Conservation (phyloP, 2,888 invertebrate species). For the Drosophila barbarae region DNA sequence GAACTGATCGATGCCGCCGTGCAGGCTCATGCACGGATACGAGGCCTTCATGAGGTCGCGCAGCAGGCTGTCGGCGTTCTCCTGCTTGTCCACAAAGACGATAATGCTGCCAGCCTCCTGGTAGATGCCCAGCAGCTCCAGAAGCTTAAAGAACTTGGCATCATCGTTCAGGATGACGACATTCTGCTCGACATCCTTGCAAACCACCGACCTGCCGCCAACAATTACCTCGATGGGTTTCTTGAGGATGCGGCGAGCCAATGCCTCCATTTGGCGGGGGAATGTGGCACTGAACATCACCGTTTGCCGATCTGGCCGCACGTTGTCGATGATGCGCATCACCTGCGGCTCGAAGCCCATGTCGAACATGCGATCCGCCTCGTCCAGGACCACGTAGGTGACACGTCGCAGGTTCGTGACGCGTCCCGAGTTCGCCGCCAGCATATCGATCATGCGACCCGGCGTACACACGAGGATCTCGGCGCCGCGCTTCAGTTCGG, state of each 20-base stretch:
- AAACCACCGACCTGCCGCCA: conserved; percentile 97
- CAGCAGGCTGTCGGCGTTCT: conserved; percentile 94
- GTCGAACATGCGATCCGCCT: conserved; percentile 99
- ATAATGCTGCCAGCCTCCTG: conserved; percentile 95
- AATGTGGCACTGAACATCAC: conserved; percentile 99
- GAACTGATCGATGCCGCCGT: conserved; percentile 99
- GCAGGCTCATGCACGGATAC: conserved; percentile 97
- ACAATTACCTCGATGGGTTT: conserved; percentile 99
- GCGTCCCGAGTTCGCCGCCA: conserved; percentile 98
- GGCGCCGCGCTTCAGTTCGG: conserved; percentile 96
- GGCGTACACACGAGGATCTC: conserved; percentile 99
- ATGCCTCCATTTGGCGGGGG: conserved; percentile 98
- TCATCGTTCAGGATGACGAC: conserved; percentile 96
- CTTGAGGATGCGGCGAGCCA: conserved; percentile 94
- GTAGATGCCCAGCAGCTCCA: conserved; percentile 97
- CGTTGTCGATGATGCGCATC: conserved; percentile 98
- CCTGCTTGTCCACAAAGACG: conserved; percentile 99
- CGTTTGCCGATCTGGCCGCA: conserved; percentile 97
- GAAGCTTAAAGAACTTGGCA: conserved; percentile 96
- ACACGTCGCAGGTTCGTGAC: conserved; percentile 98
- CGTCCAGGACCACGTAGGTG: conserved; percentile 98
- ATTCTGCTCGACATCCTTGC: conserved; percentile 98
- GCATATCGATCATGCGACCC: conserved; percentile 99
- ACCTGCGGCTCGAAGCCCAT: conserved; percentile 94
- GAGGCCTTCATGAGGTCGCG: conserved; percentile 98